phyloP scores from a whole-genome alignment of 2,113 vertebrate species.

The Mixornis gularis region DNA sequence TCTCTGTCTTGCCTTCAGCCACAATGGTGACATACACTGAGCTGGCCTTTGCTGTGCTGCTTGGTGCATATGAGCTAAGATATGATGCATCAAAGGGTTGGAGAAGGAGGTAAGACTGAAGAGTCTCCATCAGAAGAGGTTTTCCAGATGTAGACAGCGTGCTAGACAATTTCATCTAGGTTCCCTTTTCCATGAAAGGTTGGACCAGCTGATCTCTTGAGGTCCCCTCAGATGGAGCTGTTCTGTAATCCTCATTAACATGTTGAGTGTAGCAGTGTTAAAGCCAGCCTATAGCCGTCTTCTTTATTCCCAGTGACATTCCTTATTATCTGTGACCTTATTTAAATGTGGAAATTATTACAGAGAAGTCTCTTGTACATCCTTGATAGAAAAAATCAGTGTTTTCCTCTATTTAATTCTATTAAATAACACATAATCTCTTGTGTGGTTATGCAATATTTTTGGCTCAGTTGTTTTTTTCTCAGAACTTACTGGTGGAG shows the following conservation, averaged over 20 bases:
- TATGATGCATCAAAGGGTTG: neutral
- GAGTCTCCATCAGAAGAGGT: neutral
- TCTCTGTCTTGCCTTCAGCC: neutral
- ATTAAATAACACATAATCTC: neutral
- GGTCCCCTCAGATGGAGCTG: accelerated
- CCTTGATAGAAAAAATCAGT: neutral
- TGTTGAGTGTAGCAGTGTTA: neutral
- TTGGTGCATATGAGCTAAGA: neutral
- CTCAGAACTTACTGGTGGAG: neutral
- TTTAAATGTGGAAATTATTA: neutral
- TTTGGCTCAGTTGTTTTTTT: neutral
- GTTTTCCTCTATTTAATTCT: neutral
- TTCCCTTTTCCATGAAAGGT: neutral
- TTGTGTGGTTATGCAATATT: neutral
- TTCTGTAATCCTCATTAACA: neutral
- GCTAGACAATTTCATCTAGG: neutral
- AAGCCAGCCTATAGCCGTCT: neutral
- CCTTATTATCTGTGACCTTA: neutral
- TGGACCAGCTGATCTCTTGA: neutral
- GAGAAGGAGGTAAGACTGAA: neutral
- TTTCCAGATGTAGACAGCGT: neutral
- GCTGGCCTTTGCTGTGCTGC: neutral
- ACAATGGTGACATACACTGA: neutral
- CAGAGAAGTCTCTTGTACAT: neutral
- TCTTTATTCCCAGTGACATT: neutral